These are phyloP conservation scores for Ichneumon xanthorius DNA, from an alignment of 2,888 invertebrate species.

Conservation along the genomic window DNA sequence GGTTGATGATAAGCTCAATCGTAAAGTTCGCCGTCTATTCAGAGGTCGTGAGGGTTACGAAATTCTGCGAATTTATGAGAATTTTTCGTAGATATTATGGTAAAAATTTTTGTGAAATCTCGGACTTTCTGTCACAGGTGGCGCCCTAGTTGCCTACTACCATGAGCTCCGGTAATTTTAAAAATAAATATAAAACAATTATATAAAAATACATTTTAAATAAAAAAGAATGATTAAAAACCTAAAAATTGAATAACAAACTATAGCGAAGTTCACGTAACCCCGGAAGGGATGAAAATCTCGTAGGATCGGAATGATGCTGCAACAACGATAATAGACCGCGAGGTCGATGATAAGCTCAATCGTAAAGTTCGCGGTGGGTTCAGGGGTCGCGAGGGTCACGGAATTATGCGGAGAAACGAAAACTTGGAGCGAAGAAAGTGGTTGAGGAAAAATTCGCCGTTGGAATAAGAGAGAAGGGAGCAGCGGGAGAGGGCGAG, in stretches of 20 bases:
- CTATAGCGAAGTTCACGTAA: not conserved
- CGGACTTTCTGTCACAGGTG: no score
- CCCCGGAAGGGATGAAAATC: not conserved
- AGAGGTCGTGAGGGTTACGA: conserved; percentile 48
- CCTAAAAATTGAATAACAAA: not conserved
- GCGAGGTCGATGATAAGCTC: conserved; percentile 48
- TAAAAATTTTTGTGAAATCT: no score
- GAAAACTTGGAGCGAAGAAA: conserved; percentile 57
- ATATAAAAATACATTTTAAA: no score
- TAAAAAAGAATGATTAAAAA: not conserved
- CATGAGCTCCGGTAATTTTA: no score
- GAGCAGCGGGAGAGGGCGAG: not conserved
- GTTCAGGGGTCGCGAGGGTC: conserved; percentile 50
- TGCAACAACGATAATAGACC: conserved; percentile 45
- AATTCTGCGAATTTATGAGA: conserved; percentile 32
- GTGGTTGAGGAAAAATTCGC: conserved; percentile 59
- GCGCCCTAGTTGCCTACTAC: no score
- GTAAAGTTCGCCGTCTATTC: conserved; percentile 45
- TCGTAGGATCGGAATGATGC: conserved; percentile 24
- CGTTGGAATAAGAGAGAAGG: conserved; percentile 11
- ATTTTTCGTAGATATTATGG: no score
- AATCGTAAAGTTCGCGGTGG: conserved; percentile 48
- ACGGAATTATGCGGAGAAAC: conserved; percentile 57
- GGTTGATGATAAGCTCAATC: conserved; percentile 52
- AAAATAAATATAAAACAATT: no score